A percentile compares a stretch with the other conserved stretches of the same genome.
Evolutionary conservation across 2,113 vertebrate species (phyloP).

Genomic region (Bos indicus): DNA sequence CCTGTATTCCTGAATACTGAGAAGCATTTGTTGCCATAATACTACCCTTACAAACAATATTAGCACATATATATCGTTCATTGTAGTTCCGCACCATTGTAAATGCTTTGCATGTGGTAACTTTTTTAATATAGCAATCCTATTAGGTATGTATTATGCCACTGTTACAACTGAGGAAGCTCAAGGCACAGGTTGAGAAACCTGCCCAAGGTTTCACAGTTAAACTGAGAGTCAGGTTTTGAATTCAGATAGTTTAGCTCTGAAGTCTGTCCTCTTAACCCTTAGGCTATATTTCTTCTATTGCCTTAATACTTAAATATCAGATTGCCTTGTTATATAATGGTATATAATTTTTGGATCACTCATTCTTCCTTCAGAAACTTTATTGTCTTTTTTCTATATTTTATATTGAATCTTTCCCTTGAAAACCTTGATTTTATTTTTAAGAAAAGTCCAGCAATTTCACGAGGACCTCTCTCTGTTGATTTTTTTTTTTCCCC

Average conservation of each 20-base stretch:
- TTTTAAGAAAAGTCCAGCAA: not conserved
- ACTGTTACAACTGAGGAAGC: not conserved
- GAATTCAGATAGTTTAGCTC: not conserved
- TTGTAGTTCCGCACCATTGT: not conserved
- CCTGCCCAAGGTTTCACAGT: not conserved
- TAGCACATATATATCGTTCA: not conserved
- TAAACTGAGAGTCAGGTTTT: not conserved
- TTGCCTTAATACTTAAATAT: not conserved
- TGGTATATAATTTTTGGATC: not conserved
- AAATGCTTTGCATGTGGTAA: not conserved
- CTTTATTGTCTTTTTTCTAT: not conserved
- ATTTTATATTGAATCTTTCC: constrained; percentile 1
- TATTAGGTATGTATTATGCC: not conserved
- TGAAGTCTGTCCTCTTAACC: not conserved
- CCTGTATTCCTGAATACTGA: not conserved
- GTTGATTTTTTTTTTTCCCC: not conserved
- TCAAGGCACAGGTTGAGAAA: not conserved
- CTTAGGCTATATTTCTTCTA: not conserved
- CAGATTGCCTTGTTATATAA: not conserved
- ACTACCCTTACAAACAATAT: not conserved
- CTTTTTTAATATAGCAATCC: not conserved
- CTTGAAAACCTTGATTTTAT: not conserved
- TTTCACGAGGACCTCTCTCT: not conserved
- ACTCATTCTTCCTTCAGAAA: not conserved
- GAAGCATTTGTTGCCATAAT: not conserved